These are phyloP conservation scores for Odontomyia ornata DNA, from an alignment of 2,888 invertebrate species.

Conservation along the genomic window DNA sequence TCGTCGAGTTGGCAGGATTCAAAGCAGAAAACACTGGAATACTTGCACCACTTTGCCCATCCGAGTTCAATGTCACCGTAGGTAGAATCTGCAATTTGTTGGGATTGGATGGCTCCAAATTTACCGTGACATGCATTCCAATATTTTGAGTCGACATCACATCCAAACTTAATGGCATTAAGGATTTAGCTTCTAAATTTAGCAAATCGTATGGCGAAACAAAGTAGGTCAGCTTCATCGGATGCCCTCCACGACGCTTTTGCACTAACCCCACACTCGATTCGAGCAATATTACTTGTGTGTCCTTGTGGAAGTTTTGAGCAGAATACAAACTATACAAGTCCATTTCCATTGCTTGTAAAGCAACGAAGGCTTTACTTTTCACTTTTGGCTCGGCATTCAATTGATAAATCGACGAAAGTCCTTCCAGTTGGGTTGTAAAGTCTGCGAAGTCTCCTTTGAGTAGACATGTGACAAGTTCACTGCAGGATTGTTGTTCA, in stretches of 20 bases:
- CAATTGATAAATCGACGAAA: slow-evolving; percentile 90
- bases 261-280: slow-evolving; percentile 89
- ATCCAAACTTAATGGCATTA: slow-evolving; percentile 80
- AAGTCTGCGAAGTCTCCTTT: slow-evolving; percentile 91
- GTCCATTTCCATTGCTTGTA: slow-evolving; percentile 92
- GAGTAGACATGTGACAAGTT: slow-evolving; percentile 83
- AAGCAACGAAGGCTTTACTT: slow-evolving; percentile 90
- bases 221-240: slow-evolving; percentile 94
- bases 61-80: slow-evolving; percentile 57
- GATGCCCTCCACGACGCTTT: slow-evolving; percentile 86
- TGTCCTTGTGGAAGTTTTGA: slow-evolving; percentile 77
- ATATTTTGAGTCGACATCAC: slow-evolving; percentile 74
- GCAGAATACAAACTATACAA: slow-evolving; percentile 81
- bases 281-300: slow-evolving; percentile 77
- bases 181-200: slow-evolving; percentile 76
- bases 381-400: slow-evolving; percentile 95
- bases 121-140: slow-evolving; percentile 88
- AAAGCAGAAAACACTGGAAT: slow-evolving; percentile 83
- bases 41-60: slow-evolving; percentile 53
- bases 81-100: slow-evolving; percentile 67
- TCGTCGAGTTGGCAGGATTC: slow-evolving; percentile 84
- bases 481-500: slow-evolving; percentile 85
- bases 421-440: slow-evolving; percentile 89
- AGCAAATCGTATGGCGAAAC: slow-evolving; percentile 92
- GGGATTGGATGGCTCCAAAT: slow-evolving; percentile 88